Conservation (phyloP, 2,888 invertebrate genomes). For the Hydropsyche betteni region DNA sequence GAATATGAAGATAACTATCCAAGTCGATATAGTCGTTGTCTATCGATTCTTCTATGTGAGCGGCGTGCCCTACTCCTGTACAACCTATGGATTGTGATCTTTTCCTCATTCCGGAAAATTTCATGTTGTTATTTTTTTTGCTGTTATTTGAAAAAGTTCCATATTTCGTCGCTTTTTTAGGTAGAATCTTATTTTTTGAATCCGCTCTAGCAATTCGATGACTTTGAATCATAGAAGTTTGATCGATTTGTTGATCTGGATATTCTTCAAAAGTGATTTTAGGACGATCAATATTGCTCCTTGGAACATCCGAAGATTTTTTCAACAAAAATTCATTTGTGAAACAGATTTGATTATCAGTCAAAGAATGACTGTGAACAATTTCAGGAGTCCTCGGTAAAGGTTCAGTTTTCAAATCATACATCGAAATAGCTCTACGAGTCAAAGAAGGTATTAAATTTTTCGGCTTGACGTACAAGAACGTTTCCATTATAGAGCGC, state of each 20-base stretch:
- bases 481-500: constrained; percentile 44
- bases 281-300: neutral
- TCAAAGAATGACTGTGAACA: constrained; percentile 43
- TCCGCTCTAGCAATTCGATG: neutral
- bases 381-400: neutral
- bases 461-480: constrained; percentile 48
- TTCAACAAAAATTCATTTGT: constrained; percentile 7
- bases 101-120: constrained; percentile 26
- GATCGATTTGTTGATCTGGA: constrained; percentile 27
- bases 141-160: neutral
- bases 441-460: constrained; percentile 34
- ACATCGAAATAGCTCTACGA: constrained; percentile 41
- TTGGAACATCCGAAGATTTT: neutral
- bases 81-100: constrained; percentile 43
- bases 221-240: neutral
- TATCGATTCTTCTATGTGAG: neutral
- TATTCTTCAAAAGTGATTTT: neutral
- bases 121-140: neutral
- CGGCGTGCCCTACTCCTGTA: constrained; percentile 2
- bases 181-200: neutral
- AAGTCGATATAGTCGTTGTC: constrained; percentile 46
- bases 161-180: neutral
- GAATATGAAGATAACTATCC: constrained; percentile 44
- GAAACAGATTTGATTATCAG: constrained; percentile 39
- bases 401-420: constrained; percentile 35